Evolutionary conservation across 2,888 invertebrate genomes (phyloP).

Genomic region (Melipona bicolor): DNA sequence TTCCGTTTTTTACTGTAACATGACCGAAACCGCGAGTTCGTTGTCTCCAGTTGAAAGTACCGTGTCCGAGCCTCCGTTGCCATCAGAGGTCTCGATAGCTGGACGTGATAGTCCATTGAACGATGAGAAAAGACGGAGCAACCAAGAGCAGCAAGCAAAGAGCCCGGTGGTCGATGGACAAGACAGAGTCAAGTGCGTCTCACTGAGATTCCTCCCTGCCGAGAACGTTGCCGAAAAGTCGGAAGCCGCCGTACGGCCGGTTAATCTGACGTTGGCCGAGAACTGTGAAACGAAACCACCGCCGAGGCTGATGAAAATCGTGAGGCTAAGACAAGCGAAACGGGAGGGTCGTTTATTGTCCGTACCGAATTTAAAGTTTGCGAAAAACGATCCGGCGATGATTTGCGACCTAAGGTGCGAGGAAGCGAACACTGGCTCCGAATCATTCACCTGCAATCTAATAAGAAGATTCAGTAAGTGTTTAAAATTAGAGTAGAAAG

Average conservation of each 20-base stretch:
- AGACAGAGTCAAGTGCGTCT: background rate
- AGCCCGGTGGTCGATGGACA: slow-evolving; percentile 59
- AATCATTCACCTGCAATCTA: slow-evolving; percentile 89
- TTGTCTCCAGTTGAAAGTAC: slow-evolving; percentile 78
- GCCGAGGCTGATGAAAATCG: slow-evolving; percentile 74
- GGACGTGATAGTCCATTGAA: slow-evolving; percentile 52
- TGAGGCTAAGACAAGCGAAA: slow-evolving; percentile 82
- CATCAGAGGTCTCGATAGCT: slow-evolving; percentile 82
- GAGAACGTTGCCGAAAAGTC: slow-evolving; percentile 31
- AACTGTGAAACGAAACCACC: slow-evolving; percentile 67
- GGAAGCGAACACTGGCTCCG: slow-evolving; percentile 79
- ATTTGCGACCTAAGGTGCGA: slow-evolving; percentile 86
- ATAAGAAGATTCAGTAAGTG: slow-evolving; percentile 96
- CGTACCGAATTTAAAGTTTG: slow-evolving; percentile 90
- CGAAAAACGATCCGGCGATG: slow-evolving; percentile 83
- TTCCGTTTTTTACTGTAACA: slow-evolving; percentile 76
- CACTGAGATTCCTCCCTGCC: background rate
- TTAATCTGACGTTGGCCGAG: slow-evolving; percentile 71
- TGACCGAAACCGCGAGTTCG: slow-evolving; percentile 73
- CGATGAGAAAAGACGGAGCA: slow-evolving; percentile 51
- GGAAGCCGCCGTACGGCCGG: slow-evolving; percentile 62
- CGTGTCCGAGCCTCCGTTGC: slow-evolving; percentile 82
- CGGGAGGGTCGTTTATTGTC: slow-evolving; percentile 90
- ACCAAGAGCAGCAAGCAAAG: slow-evolving; percentile 54
- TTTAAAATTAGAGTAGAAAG: slow-evolving; percentile 77